Evolutionary conservation across 1,140 invertebrate genomes (phyloP), one percentile per base, ranked within the genome.

Genomic region (Drosophila seguyi): DNA sequence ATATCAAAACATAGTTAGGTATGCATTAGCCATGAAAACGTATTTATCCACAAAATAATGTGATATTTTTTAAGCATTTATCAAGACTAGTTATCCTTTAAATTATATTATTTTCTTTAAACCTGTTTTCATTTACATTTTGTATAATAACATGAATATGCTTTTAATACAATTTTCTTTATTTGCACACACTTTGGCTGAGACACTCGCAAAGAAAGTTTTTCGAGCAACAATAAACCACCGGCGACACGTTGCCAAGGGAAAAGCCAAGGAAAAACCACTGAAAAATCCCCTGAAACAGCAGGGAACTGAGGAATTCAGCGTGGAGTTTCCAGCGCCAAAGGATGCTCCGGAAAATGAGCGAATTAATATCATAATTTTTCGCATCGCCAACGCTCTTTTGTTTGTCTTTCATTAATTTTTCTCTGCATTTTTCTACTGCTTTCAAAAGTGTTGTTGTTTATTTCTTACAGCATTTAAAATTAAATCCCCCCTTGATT

Each of bases 311-410:
- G 65, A 82, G 36, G 22, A 75, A 68, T 68, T 41, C 44, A 34
- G 29, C 10, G 38, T 3, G 31, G 11, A 60, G 61, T 61, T 60
- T 4, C 27, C 55, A 31, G 11, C 16, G 8, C 42, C 14, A 44
- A 58, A 72, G 67, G 44, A 55, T 50, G 52, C 25, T 16, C 7
- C 5, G 45, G n/a, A 29, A 66, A 68, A 52, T 65, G 29, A 47
- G 50, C 27, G 61, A 71, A 72, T 72, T 72, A 53, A 79, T 73
- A 45, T 57, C 34, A 76, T 79, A 50, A 74, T 74, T 79, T 62
- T 59, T 27, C 25, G 53, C 36, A 53, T 55, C 57, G 68, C 20
- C 14, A 29, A n/a, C 11, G 6, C 42, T 29, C 29, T n/a, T 16
- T 72, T 72, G 68, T 72, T 72, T 72, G 52, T 41, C 22, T 72